phyloP scores from a whole-genome alignment of 2,797 vertebrate genomes.

The Chiloscyllium punctatum region DNA sequence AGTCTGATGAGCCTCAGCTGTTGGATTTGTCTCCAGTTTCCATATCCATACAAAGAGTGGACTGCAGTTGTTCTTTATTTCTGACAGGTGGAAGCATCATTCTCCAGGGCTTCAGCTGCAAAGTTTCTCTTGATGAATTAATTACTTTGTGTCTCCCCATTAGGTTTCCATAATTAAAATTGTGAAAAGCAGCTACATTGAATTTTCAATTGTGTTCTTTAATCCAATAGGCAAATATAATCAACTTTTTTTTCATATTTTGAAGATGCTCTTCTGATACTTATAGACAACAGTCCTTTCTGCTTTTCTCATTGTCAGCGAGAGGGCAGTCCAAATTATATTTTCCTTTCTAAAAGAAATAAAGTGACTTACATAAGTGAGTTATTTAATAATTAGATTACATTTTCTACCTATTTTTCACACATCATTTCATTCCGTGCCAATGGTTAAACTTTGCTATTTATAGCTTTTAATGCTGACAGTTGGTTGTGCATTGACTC shows the following conservation, averaged over 20 bases:
- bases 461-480: not conserved
- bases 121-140: not conserved
- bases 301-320: not conserved
- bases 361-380: not conserved
- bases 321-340: not conserved
- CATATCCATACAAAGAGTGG: not conserved
- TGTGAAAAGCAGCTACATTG: not conserved
- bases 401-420: not conserved
- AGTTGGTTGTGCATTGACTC: not conserved
- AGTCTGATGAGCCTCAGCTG: conserved; percentile 56
- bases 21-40: conserved; percentile 41
- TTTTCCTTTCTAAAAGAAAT: not conserved
- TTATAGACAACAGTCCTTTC: not conserved
- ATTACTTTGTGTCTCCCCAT: not conserved
- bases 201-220: not conserved
- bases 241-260: not conserved
- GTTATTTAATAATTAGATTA: not conserved
- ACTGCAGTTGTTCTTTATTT: conserved; percentile 26
- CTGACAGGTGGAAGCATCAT: conserved; percentile 4
- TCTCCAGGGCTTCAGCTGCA: not conserved
- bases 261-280: not conserved
- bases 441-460: not conserved
- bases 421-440: not conserved
- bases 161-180: not conserved
- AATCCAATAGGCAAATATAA: not conserved